Conservation (phyloP, 2,797 vertebrate genomes). For the Adelosebastes latens region DNA sequence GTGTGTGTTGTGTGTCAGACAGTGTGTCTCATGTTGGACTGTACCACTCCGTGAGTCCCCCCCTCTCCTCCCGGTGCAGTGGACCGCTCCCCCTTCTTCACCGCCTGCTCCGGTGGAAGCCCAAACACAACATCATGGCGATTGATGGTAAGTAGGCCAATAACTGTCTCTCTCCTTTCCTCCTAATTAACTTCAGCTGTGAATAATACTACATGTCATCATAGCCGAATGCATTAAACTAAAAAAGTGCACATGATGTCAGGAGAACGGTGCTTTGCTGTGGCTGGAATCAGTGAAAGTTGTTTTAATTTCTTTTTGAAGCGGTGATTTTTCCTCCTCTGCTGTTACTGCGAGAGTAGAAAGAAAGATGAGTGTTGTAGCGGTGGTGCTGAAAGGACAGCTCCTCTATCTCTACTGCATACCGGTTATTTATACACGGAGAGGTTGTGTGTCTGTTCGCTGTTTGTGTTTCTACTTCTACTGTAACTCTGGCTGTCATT, state of each 20-base stretch:
- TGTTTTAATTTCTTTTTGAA: neutral
- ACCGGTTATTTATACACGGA: neutral
- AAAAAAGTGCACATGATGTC: neutral
- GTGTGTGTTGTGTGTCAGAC: neutral
- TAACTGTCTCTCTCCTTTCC: conserved; percentile 73
- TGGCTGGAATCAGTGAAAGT: neutral
- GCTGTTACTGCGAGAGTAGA: conserved; percentile 3
- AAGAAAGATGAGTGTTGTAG: neutral
- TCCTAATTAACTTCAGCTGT: conserved; percentile 53
- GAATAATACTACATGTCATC: neutral
- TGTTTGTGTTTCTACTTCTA: neutral
- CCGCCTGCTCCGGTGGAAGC: conserved; percentile 79
- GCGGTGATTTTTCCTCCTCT: neutral
- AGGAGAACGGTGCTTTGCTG: neutral
- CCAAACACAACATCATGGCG: conserved; percentile 94
- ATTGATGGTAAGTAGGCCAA: conserved; percentile 95
- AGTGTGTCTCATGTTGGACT: conserved; percentile 39
- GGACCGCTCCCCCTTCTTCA: conserved; percentile 73
- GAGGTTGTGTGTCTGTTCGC: neutral
- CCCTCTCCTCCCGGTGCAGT: conserved; percentile 29
- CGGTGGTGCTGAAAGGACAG: conserved; percentile 75
- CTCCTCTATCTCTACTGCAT: conserved; percentile 15
- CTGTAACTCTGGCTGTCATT: neutral
- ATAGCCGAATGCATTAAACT: neutral
- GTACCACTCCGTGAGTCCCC: conserved; percentile 56